Conservation (phyloP, 2,888 invertebrate genomes). For the Agriopis marginaria region DNA sequence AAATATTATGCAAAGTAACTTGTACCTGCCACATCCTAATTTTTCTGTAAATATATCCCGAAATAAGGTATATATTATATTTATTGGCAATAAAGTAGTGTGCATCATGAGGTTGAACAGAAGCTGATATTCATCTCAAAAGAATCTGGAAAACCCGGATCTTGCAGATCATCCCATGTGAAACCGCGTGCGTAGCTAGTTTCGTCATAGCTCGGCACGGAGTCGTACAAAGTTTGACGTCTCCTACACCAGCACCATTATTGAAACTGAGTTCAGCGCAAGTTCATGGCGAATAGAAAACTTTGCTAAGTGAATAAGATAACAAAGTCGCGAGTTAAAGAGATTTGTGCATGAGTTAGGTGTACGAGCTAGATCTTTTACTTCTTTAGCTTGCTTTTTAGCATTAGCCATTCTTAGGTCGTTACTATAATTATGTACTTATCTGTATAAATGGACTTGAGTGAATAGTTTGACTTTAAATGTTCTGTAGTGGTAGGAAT, state of each 20-base stretch:
- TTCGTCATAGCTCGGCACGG: slow-evolving; percentile 57
- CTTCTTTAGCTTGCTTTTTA: slow-evolving; percentile 11
- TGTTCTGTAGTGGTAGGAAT: too few species aligned
- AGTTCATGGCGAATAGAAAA: slow-evolving; percentile 52
- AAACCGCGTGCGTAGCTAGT: slow-evolving; percentile 45
- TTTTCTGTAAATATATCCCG: too few species aligned
- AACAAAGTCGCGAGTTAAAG: slow-evolving; percentile 46
- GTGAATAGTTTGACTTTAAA: not conserved
- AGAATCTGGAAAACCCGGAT: too few species aligned
- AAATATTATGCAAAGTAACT: too few species aligned
- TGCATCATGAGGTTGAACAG: too few species aligned
- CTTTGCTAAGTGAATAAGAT: slow-evolving; percentile 55
- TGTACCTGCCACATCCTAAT: too few species aligned
- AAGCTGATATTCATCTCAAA: too few species aligned
- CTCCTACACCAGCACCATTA: slow-evolving; percentile 57
- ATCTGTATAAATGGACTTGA: not conserved
- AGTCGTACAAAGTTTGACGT: slow-evolving; percentile 61
- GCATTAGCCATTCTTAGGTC: not conserved
- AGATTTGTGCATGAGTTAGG: slow-evolving; percentile 43
- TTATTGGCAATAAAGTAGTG: too few species aligned
- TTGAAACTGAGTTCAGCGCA: slow-evolving; percentile 52
- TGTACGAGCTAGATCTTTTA: slow-evolving; percentile 44
- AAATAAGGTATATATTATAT: too few species aligned
- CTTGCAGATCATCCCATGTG: not conserved
- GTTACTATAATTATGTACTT: not conserved